Percentiles rank a stretch among this genome's conserved stretches.
Conservation (phyloP, 2,888 invertebrate species). For the Idaea biselata region DNA sequence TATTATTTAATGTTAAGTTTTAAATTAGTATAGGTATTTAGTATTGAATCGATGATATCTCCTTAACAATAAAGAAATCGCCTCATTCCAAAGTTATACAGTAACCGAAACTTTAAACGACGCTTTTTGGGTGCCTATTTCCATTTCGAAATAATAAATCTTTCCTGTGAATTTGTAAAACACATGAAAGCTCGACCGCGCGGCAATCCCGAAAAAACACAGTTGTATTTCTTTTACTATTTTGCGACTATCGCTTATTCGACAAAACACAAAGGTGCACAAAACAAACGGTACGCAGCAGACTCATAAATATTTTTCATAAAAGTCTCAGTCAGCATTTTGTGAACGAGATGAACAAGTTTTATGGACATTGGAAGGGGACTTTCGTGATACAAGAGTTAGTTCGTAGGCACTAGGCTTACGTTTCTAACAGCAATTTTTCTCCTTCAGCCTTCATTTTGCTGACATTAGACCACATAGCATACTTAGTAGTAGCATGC, state of each 20-base stretch:
- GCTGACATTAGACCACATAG: too few relatives aligned
- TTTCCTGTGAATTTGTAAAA: slow-evolving; percentile 1
- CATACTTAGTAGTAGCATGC: too few relatives aligned
- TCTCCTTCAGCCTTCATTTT: not conserved
- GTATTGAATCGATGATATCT: too few relatives aligned
- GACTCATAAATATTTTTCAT: slow-evolving; percentile 35
- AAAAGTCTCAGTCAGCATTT: slow-evolving; percentile 40
- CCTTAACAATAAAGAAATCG: not conserved
- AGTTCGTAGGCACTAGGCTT: slow-evolving; percentile 28
- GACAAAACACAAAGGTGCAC: slow-evolving; percentile 29
- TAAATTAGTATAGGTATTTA: too few relatives aligned
- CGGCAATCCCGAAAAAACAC: slow-evolving; percentile 2
- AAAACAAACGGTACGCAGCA: slow-evolving; percentile 29
- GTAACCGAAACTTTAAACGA: not conserved
- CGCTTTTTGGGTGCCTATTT: not conserved
- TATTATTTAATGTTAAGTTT: too few relatives aligned
- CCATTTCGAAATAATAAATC: not conserved
- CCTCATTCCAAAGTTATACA: slow-evolving; percentile 3
- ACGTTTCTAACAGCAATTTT: not conserved
- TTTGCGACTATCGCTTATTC: slow-evolving; percentile 21
- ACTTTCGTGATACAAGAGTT: not conserved
- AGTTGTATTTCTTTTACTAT: slow-evolving; percentile 20
- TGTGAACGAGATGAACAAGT: slow-evolving; percentile 46
- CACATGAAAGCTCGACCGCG: not conserved
- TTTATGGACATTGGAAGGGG: slow-evolving; percentile 58